Percentiles rank a stretch among this genome's conserved stretches.
Evolutionary conservation across 2,797 vertebrate genomes (phyloP).

Genomic region (Neosalanx taihuensis): DNA sequence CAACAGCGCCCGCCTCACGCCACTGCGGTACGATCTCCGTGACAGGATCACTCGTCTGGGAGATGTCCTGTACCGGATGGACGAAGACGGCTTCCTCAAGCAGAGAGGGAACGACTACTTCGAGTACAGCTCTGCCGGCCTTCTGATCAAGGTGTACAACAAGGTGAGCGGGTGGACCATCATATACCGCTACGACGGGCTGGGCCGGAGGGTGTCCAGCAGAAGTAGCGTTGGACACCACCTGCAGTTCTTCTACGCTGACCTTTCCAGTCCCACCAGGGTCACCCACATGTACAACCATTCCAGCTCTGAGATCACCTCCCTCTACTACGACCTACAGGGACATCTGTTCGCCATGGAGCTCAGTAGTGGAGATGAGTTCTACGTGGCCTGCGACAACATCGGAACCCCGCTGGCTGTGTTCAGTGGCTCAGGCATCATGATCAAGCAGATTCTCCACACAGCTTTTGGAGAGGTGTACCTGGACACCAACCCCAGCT

Average conservation of each 20-base stretch:
- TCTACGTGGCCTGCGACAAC: constrained; percentile 97
- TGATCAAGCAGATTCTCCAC: constrained; percentile 89
- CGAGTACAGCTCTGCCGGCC: constrained; percentile 91
- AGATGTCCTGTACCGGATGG: constrained; percentile 90
- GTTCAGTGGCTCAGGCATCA: constrained; percentile 84
- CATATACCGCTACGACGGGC: constrained; percentile 90
- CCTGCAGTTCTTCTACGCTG: constrained; percentile 97
- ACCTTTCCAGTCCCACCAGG: constrained; percentile 90
- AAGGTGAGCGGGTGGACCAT: constrained; percentile 80
- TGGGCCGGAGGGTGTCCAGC: constrained; percentile 93
- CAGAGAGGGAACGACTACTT: constrained; percentile 92
- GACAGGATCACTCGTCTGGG: constrained; percentile 93
- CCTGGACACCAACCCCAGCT: constrained; percentile 93
- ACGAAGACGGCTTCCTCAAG: constrained; percentile 94
- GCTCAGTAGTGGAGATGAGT: constrained; percentile 94
- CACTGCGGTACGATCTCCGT: constrained; percentile 89
- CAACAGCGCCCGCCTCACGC: constrained; percentile 92
- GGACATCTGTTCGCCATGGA: constrained; percentile 99
- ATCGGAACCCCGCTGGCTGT: constrained; percentile 95
- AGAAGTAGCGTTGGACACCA: constrained; percentile 85
- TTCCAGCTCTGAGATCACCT: constrained; percentile 95
- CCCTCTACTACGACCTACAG: constrained; percentile 96
- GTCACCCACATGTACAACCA: constrained; percentile 99
- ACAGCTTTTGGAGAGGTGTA: constrained; percentile 98
- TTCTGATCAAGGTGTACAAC: constrained; percentile 83